phyloP scores from a whole-genome alignment of 2,797 vertebrate species.

The Mionectes olivaceus region DNA sequence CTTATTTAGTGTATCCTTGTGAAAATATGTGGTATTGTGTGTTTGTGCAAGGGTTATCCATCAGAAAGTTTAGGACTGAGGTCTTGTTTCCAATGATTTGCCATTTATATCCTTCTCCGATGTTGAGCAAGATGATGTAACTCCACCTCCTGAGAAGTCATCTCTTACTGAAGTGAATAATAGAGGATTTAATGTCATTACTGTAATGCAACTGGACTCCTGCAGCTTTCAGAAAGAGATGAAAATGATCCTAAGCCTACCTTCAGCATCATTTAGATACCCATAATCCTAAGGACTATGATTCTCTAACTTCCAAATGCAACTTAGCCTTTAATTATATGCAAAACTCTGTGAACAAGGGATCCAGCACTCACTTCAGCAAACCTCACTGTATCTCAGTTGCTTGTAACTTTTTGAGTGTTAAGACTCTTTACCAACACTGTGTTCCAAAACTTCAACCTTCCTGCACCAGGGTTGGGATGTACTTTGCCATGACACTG shows the following conservation, averaged over 20 bases:
- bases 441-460: fast-evolving
- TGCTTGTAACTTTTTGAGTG: neutral
- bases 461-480: neutral
- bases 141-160: neutral
- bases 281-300: neutral
- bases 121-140: neutral
- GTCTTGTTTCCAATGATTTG: neutral
- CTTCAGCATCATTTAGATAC: neutral
- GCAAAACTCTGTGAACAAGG: neutral
- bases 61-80: neutral
- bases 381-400: neutral
- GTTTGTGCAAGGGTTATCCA: neutral
- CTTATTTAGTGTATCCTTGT: neutral
- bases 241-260: neutral
- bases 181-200: neutral
- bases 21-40: neutral
- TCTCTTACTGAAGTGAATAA: neutral
- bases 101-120: fast-evolving
- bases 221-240: neutral
- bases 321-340: neutral
- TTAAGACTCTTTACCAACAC: neutral
- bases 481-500: neutral
- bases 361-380: neutral
- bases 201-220: neutral
- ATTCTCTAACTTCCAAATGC: neutral